Percentiles rank a stretch among this genome's conserved stretches.
Evolutionary conservation across 2,113 vertebrate species (phyloP).

Genomic region (Oenanthe melanoleuca): DNA sequence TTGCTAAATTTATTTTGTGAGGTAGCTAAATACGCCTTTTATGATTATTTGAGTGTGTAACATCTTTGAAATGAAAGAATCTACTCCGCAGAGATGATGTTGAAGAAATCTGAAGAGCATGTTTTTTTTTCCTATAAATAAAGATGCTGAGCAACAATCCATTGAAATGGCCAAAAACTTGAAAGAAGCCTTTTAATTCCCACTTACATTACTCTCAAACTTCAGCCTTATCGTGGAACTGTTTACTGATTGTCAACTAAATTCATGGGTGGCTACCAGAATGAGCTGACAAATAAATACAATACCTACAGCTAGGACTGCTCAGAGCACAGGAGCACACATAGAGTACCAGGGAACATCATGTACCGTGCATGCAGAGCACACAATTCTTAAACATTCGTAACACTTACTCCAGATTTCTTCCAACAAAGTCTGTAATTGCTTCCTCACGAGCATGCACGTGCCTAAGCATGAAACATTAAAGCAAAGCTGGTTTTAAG

Average conservation of each 20-base stretch:
- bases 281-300: slow-evolving; percentile 69
- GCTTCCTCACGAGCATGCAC: slow-evolving; percentile 46
- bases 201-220: slow-evolving; percentile 15
- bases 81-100: background rate
- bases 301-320: slow-evolving; percentile 65
- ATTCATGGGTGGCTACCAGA: slow-evolving; percentile 45
- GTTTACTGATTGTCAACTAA: slow-evolving; percentile 62
- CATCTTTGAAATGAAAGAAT: slow-evolving; percentile 33
- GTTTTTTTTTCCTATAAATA: background rate
- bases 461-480: slow-evolving; percentile 34
- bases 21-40: slow-evolving; percentile 47
- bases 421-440: slow-evolving; percentile 65
- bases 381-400: slow-evolving; percentile 55
- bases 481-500: slow-evolving; percentile 63
- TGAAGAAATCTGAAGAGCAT: background rate
- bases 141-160: slow-evolving; percentile 53
- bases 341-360: slow-evolving; percentile 66
- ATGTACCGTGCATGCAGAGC: slow-evolving; percentile 52
- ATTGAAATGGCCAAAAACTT: slow-evolving; percentile 46
- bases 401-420: slow-evolving; percentile 71
- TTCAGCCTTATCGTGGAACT: slow-evolving; percentile 27
- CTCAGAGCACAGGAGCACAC: slow-evolving; percentile 56
- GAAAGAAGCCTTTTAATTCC: slow-evolving; percentile 42
- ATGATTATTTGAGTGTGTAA: slow-evolving; percentile 27
- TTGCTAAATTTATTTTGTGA: slow-evolving; percentile 56